A percentile compares a stretch with the other conserved stretches of the same genome.
phyloP scores from a whole-genome alignment of 2,797 vertebrate species.

The Channallabes apus region DNA sequence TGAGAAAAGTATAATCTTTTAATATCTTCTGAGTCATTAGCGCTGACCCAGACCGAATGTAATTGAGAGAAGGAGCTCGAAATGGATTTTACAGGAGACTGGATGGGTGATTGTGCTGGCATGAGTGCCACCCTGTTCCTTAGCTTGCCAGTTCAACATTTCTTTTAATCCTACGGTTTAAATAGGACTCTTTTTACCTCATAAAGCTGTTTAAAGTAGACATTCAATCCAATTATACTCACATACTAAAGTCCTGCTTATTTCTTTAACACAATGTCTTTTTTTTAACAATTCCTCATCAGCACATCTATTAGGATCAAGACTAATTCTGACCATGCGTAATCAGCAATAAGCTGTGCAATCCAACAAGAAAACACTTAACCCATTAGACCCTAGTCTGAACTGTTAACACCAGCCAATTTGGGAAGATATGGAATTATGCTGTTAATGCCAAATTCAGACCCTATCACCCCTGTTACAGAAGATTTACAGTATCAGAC shows the following conservation, averaged over 20 bases:
- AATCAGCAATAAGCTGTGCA: too few relatives aligned
- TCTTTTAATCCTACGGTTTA: neutral
- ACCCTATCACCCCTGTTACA: neutral
- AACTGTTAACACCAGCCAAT: neutral
- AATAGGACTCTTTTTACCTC: neutral
- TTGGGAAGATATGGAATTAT: neutral
- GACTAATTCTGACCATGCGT: neutral
- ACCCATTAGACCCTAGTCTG: neutral
- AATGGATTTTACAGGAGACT: conserved; percentile 26
- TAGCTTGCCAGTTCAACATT: neutral
- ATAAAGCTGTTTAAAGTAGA: neutral
- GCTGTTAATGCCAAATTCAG: neutral
- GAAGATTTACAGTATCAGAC: neutral
- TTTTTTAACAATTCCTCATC: neutral
- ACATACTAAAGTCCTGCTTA: neutral
- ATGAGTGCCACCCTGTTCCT: neutral
- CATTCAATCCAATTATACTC: neutral
- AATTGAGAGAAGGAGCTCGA: conserved; percentile 23
- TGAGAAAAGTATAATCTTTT: conserved; percentile 32
- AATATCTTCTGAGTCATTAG: conserved; percentile 39
- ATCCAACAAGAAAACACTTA: too few relatives aligned
- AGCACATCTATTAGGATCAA: neutral
- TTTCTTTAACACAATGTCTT: neutral
- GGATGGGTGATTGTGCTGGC: neutral
- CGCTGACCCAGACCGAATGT: conserved; percentile 17